Evolutionary conservation across 1,140 invertebrate genomes (phyloP).

Genomic region (Drosophila tristis): DNA sequence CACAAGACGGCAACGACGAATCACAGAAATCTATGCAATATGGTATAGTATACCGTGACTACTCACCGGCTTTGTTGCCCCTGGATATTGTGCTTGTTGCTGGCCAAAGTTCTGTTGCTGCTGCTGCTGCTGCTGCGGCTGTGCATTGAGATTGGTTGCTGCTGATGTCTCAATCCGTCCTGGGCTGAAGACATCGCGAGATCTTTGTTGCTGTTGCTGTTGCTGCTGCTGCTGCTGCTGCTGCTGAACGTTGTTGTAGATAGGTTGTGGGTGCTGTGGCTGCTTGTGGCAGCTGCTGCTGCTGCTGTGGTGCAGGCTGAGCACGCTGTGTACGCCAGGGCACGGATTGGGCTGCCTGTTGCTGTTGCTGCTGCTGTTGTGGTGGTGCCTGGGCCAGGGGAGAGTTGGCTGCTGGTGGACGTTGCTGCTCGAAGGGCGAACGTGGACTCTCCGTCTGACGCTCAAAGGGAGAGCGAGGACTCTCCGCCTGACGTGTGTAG

Average conservation of each 20-base stretch:
- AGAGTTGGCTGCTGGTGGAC: slow-evolving; percentile 46
- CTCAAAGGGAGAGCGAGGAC: slow-evolving; percentile 68
- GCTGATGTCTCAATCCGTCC: slow-evolving; percentile 49
- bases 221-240: slow-evolving; percentile 32
- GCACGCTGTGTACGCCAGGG: slow-evolving; percentile 77
- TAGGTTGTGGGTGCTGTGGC: slow-evolving; percentile 74
- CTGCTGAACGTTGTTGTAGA: slow-evolving; percentile 76
- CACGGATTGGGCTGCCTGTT: slow-evolving; percentile 54
- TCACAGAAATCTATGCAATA: no score
- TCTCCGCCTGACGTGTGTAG: slow-evolving; percentile 76
- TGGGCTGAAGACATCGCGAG: slow-evolving; percentile 62
- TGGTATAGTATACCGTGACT: no score
- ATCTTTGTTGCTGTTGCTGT: slow-evolving; percentile 62
- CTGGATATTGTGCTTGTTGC: slow-evolving; percentile 66
- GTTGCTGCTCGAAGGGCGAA: slow-evolving; percentile 34
- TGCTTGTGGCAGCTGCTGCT: slow-evolving; percentile 56
- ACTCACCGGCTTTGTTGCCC: slow-evolving; percentile 73
- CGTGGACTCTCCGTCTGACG: slow-evolving; percentile 65
- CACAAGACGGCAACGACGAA: no score
- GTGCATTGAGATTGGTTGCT: slow-evolving; percentile 55
- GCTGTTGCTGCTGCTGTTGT: slow-evolving; percentile 41
- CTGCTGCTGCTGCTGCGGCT: slow-evolving; percentile 33
- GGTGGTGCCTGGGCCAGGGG: slow-evolving; percentile 65
- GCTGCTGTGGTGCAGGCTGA: slow-evolving; percentile 37
- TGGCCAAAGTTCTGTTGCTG: slow-evolving; percentile 54